Percentiles rank a stretch among this genome's conserved stretches.
These are phyloP conservation scores for Slavum lentiscoides DNA, from an alignment of 2,888 invertebrate genomes.

Conservation along the genomic window DNA sequence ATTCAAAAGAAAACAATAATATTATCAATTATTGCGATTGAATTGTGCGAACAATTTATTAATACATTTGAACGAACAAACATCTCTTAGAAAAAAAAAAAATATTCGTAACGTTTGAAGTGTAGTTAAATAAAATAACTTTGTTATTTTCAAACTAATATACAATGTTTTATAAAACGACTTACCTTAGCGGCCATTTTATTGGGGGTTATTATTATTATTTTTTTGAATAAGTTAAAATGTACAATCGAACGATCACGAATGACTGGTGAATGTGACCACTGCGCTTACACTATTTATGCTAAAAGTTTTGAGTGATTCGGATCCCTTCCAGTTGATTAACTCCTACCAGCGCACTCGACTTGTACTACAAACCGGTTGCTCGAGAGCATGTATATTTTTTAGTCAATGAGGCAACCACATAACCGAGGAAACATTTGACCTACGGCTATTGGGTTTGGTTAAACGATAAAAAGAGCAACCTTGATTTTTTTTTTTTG, in stretches of 20 bases:
- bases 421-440: conserved; percentile 33
- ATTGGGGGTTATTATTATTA: background rate
- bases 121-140: background rate
- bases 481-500: conserved; percentile 32
- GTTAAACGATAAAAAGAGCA: conserved; percentile 38
- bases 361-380: conserved; percentile 31
- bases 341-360: conserved; percentile 34
- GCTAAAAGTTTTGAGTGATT: conserved; percentile 27
- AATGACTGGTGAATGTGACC: conserved; percentile 43
- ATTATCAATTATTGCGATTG: too few relatives aligned
- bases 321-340: conserved; percentile 26
- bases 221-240: background rate
- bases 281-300: conserved; percentile 31
- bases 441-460: conserved; percentile 38
- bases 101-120: background rate
- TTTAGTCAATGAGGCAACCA: conserved; percentile 26
- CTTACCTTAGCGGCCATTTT: conserved; percentile 50
- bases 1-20: too few relatives aligned
- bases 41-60: too few relatives aligned
- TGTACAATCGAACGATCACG: conserved; percentile 33
- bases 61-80: too few relatives aligned
- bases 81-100: too few relatives aligned
- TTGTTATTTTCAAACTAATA: background rate
- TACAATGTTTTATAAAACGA: background rate
- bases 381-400: conserved; percentile 3